Percentiles rank a stretch among this genome's conserved stretches.
Conservation (phyloP, 2,113 vertebrate species). For the Chaenocephalus aceratus region DNA sequence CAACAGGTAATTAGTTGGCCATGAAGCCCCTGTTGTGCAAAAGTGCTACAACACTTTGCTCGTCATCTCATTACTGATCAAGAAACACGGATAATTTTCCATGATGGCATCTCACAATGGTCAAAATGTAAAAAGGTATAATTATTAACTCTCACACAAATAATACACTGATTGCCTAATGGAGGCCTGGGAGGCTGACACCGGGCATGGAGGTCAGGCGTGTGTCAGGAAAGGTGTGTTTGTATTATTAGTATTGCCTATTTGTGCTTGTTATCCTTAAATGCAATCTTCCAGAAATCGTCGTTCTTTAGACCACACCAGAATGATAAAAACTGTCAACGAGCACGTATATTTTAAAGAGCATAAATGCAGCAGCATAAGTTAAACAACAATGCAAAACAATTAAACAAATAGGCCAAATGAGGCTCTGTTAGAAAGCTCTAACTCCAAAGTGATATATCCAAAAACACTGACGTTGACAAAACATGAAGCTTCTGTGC, state of each 20-base stretch:
- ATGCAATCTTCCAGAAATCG: not conserved
- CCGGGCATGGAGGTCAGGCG: no score
- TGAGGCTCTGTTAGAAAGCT: not conserved
- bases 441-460: not conserved
- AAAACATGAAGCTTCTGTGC: not conserved
- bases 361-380: not conserved
- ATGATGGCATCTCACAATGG: not conserved
- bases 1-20: not conserved
- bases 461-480: not conserved
- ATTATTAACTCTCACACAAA: not conserved
- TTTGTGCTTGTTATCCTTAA: not conserved
- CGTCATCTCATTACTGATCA: not conserved
- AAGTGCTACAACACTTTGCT: not conserved
- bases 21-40: not conserved
- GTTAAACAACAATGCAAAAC: not conserved
- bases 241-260: no score
- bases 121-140: not conserved
- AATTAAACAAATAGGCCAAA: not conserved
- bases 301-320: conserved; percentile 7
- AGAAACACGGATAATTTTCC: not conserved
- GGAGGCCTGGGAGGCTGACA: no score
- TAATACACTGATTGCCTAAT: not conserved
- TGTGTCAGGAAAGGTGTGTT: no score
- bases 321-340: not conserved
- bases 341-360: not conserved